Evolutionary conservation across 2,888 invertebrate genomes (phyloP), one percentile per base, ranked within the genome.

Genomic region (Campaea margaritaria): DNA sequence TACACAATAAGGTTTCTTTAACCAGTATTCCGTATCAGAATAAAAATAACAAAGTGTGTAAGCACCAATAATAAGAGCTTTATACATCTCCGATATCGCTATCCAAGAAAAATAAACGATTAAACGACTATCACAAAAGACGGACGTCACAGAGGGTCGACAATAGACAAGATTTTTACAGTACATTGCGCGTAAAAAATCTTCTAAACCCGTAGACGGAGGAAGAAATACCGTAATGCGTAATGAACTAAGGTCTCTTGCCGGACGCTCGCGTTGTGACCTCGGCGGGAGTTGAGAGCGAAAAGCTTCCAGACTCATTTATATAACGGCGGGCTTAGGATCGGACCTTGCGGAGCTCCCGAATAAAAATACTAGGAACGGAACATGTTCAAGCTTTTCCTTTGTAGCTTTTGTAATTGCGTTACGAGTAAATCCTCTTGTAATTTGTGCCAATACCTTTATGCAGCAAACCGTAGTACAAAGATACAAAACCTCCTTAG

Each of bases 401-500:
- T 65, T 69, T 70, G 67, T 65, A 62, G 69, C 65, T 68, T 69
- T 61, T 62, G 57, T 69, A 66, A 67, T 58, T 65, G 63, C 60
- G 62, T 64, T 59, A 67, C 59, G 64, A 73, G 75, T 74, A 79
- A 81, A 78, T 78, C 74, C 77, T 78, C 79, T 82, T 80, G 79
- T 85, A 81, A 82, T 81, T 85, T 83, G 82, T 80, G 76, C 78
- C 83, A 71, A 81, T 82, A 82, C 81, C 73, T 82, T 78, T 82
- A 79, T 78, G 77, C 78, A 78, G 78, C 83, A 82, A 85, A 81
- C 83, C 76, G 75, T 78, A 71, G 72, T 70, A 83, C 85, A 86
- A 87, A 88, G 87, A 85, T 79, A 78, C 79, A 83, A 60, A 84
- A 80, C 31, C 83, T 82, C 83, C 85, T 91, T 89, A 89, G 87